These are phyloP conservation scores for Tachuris rubrigastra DNA, from an alignment of 2,113 vertebrate genomes.

Conservation along the genomic window DNA sequence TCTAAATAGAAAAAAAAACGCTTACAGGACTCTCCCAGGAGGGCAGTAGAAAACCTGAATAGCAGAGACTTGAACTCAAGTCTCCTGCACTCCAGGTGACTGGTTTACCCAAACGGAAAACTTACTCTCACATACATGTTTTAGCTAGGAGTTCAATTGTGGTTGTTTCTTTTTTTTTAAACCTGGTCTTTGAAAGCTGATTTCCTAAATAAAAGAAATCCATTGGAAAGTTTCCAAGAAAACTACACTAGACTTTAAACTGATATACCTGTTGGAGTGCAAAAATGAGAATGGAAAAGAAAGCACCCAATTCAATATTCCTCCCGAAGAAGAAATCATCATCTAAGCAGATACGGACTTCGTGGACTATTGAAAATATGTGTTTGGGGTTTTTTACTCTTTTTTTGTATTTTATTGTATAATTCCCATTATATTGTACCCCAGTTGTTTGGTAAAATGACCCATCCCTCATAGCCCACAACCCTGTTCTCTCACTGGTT, in stretches of 20 bases:
- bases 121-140: not conserved
- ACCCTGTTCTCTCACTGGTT: too few species aligned
- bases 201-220: not conserved
- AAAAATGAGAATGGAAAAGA: too few species aligned
- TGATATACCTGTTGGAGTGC: too few species aligned
- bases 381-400: too few species aligned
- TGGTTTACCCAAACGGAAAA: not conserved
- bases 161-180: not conserved
- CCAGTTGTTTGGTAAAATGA: too few species aligned
- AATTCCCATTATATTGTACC: too few species aligned
- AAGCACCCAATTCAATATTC: too few species aligned
- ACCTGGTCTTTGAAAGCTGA: not conserved
- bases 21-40: not conserved
- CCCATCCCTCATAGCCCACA: too few species aligned
- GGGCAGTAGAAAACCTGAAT: not conserved
- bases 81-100: not conserved
- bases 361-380: too few species aligned
- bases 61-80: not conserved
- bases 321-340: too few species aligned
- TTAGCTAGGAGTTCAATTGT: not conserved
- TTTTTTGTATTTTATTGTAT: too few species aligned
- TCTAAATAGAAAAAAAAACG: not conserved
- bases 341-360: too few species aligned
- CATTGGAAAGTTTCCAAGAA: not conserved
- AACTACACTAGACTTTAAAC: not conserved